A percentile compares a stretch with the other conserved stretches of the same genome.
These are phyloP conservation scores for Ancistrus triradiatus DNA, from an alignment of 2,113 vertebrate species.

Conservation along the genomic window DNA sequence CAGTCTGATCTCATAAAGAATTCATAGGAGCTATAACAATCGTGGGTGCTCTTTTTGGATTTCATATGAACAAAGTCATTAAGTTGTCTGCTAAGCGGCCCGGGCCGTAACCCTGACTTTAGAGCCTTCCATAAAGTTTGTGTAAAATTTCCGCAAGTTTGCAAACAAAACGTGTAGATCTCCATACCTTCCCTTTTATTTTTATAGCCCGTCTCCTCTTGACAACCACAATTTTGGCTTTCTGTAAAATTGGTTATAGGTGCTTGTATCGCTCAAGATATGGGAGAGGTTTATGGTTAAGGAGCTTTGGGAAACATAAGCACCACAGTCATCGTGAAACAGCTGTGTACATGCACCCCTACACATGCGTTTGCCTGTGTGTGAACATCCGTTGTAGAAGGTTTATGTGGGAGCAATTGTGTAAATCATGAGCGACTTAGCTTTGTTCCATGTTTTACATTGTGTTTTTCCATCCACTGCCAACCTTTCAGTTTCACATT, in stretches of 20 bases:
- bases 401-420: no score
- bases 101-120: conserved; percentile 10
- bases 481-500: no score
- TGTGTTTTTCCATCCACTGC: no score
- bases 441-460: no score
- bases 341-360: no score
- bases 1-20: conserved; percentile 9
- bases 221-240: conserved; percentile 22
- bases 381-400: no score
- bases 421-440: no score
- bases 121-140: not conserved
- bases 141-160: not conserved
- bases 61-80: conserved; percentile 14
- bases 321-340: no score
- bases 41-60: conserved; percentile 4
- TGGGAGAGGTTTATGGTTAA: conserved; percentile 46
- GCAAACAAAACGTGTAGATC: not conserved
- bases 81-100: conserved; percentile 5
- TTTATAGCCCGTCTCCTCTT: not conserved
- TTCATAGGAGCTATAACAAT: conserved; percentile 24
- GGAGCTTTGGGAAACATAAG: no score
- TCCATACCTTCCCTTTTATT: not conserved
- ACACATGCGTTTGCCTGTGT: no score
- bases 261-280: conserved; percentile 19
- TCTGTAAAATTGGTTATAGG: conserved; percentile 42